Evolutionary conservation across 2,113 vertebrate species (phyloP).

Genomic region (Menura novaehollandiae): DNA sequence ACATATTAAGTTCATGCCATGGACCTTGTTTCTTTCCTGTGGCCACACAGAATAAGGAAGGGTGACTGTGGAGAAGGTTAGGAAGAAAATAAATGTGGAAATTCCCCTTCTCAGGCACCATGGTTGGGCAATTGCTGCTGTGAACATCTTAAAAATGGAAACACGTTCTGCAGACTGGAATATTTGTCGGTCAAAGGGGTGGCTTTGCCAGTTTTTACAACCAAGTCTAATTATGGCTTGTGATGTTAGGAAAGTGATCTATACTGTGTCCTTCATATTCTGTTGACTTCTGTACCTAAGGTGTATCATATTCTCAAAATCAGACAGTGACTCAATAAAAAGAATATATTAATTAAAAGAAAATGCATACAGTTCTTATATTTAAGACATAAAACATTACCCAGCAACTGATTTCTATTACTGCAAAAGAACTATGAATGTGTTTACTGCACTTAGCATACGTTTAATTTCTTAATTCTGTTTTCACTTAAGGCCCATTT

Average conservation of each 20-base stretch:
- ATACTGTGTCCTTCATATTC: not conserved
- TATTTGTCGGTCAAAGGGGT: not conserved
- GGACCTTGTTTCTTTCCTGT: not conserved
- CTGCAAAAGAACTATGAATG: not conserved
- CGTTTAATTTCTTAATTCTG: constrained; percentile 32
- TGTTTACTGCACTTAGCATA: not conserved
- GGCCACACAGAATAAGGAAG: not conserved
- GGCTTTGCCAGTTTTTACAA: not conserved
- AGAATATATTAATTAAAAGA: not conserved
- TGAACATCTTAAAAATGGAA: not conserved
- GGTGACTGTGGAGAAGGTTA: not conserved
- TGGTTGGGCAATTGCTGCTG: not conserved
- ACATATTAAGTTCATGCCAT: not conserved
- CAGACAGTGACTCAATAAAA: not conserved
- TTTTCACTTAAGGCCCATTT: not conserved
- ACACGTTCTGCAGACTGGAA: not conserved
- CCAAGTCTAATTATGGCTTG: not conserved
- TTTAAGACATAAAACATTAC: not conserved
- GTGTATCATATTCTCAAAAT: not conserved
- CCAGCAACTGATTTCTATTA: not conserved
- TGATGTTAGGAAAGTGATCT: not conserved
- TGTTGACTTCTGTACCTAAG: not conserved
- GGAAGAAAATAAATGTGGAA: not conserved
- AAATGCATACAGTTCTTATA: not conserved
- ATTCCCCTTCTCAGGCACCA: not conserved